phyloP scores from a whole-genome alignment of 2,113 vertebrate species.

The Ovis canadensis region DNA sequence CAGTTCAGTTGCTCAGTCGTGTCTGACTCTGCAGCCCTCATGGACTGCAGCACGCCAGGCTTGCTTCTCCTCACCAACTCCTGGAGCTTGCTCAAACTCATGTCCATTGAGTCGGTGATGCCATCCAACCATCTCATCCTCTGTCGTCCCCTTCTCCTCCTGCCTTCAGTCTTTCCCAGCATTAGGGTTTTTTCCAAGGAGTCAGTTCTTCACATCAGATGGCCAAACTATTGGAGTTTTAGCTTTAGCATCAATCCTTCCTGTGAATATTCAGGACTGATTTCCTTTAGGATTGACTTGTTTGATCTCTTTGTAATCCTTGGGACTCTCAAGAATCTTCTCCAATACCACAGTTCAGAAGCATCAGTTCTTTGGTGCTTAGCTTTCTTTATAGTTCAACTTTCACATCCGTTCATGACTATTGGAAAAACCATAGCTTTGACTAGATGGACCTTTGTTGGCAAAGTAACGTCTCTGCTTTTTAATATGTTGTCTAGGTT shows the following conservation, averaged over 20 bases:
- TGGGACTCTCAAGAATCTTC: background rate
- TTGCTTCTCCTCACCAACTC: background rate
- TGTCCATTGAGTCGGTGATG: background rate
- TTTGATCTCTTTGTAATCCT: background rate
- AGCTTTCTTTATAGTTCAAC: background rate
- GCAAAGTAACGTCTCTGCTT: background rate
- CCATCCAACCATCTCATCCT: background rate
- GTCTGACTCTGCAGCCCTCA: background rate
- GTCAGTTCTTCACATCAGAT: background rate
- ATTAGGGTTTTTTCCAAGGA: background rate
- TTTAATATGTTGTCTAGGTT: background rate
- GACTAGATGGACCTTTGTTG: background rate
- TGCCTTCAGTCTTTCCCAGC: background rate
- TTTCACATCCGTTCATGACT: background rate
- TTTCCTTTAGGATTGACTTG: background rate
- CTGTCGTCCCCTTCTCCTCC: background rate
- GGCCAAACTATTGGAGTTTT: background rate
- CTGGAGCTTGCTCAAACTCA: background rate
- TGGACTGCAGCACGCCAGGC: background rate
- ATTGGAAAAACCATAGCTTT: background rate
- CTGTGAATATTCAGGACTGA: background rate
- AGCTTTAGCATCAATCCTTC: background rate
- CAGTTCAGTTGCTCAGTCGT: background rate
- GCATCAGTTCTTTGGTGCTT: background rate
- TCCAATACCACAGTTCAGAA: background rate